Conservation (phyloP, 1,140 invertebrate genomes). For the Drosophila biarmipes region DNA sequence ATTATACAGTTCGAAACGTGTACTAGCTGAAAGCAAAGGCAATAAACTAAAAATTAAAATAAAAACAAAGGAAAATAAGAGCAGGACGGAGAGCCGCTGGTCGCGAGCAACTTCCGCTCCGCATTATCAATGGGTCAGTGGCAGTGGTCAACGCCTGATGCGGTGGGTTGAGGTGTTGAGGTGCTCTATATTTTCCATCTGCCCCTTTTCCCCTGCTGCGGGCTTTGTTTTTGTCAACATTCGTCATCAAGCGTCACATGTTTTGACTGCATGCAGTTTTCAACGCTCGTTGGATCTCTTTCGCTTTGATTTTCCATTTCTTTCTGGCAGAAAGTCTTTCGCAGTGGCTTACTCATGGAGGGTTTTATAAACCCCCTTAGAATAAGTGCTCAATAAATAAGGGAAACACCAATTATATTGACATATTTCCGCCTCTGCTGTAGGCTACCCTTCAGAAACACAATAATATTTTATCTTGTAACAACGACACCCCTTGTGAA, state of each 20-base stretch:
- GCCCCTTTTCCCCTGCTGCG: not conserved
- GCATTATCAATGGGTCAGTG: constrained; percentile 75
- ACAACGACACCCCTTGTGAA: not conserved
- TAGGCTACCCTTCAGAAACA: too few species aligned
- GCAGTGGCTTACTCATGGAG: not conserved
- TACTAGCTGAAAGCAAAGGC: constrained; percentile 47
- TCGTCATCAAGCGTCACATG: constrained; percentile 73
- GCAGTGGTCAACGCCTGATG: constrained; percentile 54
- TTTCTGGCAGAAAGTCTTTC: constrained; percentile 10
- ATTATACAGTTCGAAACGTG: constrained; percentile 1
- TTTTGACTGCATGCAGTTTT: constrained; percentile 57
- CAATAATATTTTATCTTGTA: not conserved
- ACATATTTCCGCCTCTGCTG: not conserved
- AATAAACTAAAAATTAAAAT: constrained; percentile 18
- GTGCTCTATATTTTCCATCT: constrained; percentile 24
- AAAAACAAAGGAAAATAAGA: constrained; percentile 21
- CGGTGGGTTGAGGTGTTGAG: constrained; percentile 3
- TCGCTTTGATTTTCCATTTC: constrained; percentile 2
- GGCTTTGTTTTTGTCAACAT: constrained; percentile 37
- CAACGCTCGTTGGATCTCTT: constrained; percentile 17
- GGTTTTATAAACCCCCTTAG: not conserved
- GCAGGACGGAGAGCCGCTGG: constrained; percentile 4
- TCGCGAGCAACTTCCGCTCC: constrained; percentile 59
- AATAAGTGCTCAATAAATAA: not conserved
- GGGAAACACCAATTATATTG: not conserved